Conservation (phyloP, 2,797 vertebrate genomes). For the Pampus argenteus region DNA sequence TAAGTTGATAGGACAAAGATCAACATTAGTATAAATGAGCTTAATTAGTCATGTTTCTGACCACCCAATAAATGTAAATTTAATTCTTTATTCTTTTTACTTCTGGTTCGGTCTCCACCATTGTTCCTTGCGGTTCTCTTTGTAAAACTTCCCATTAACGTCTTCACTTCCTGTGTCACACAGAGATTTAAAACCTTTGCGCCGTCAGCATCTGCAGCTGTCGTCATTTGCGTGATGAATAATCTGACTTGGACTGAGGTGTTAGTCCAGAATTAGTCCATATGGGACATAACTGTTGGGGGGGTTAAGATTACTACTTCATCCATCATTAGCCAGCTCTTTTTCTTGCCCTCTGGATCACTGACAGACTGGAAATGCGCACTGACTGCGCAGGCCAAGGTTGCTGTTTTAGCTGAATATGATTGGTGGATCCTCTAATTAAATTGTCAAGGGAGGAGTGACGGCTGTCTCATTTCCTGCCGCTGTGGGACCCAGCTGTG, state of each 20-base stretch:
- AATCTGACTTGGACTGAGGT: slow-evolving; percentile 54
- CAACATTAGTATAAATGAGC: too few species aligned
- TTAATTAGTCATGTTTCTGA: too few species aligned
- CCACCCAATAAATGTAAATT: too few species aligned
- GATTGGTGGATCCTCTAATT: slow-evolving; percentile 50
- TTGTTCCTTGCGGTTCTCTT: neutral
- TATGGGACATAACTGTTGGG: slow-evolving; percentile 14
- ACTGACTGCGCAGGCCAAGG: neutral
- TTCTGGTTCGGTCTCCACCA: too few species aligned
- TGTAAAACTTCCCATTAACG: neutral
- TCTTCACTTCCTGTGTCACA: neutral
- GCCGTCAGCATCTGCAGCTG: neutral
- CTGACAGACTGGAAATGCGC: slow-evolving; percentile 14
- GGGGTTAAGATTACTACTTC: slow-evolving; percentile 38
- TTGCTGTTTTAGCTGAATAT: slow-evolving; percentile 38
- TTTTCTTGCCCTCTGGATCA: slow-evolving; percentile 17
- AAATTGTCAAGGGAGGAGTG: slow-evolving; percentile 49
- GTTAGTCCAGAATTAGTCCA: slow-evolving; percentile 70
- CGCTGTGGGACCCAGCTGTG: slow-evolving; percentile 24
- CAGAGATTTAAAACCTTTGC: slow-evolving; percentile 13
- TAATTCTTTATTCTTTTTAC: too few species aligned
- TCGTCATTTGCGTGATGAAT: slow-evolving; percentile 61
- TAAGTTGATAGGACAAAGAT: too few species aligned
- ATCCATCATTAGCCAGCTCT: slow-evolving; percentile 51
- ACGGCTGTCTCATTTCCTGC: slow-evolving; percentile 57